Percentiles rank a stretch among this genome's conserved stretches.
These are phyloP conservation scores for Autographa gamma DNA, from an alignment of 2,888 invertebrate genomes.

Conservation along the genomic window DNA sequence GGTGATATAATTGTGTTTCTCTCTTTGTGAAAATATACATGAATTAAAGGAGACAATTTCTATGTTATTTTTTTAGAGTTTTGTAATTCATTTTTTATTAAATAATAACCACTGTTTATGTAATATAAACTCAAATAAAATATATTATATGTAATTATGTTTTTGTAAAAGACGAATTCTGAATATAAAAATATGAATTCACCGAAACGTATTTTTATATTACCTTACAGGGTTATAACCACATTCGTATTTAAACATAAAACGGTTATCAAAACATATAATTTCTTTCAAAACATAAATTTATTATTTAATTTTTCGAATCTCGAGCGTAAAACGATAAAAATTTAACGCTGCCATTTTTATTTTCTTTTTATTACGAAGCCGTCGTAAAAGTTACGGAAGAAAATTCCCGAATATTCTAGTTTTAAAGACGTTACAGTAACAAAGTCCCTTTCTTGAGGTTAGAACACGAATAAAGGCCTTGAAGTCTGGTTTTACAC, in stretches of 20 bases:
- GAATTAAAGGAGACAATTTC: no score
- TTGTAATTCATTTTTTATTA: no score
- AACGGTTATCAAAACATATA: slow-evolving; percentile 33
- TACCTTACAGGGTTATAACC: neutral
- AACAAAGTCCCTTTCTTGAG: neutral
- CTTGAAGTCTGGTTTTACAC: neutral
- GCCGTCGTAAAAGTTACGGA: slow-evolving; percentile 50
- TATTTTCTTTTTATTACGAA: slow-evolving; percentile 55
- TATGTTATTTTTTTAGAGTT: no score
- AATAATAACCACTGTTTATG: no score
- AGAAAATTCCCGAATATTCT: slow-evolving; percentile 36
- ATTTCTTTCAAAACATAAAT: slow-evolving; percentile 45
- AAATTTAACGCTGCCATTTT: slow-evolving; percentile 55
- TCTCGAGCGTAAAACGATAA: slow-evolving; percentile 47
- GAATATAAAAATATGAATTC: no score
- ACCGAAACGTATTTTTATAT: neutral
- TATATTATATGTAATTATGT: neutral
- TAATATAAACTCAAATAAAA: neutral
- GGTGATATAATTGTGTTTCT: slow-evolving; percentile 5
- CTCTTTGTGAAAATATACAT: neutral
- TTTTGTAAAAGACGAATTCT: no score
- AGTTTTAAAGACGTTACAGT: slow-evolving; percentile 39
- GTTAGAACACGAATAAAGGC: neutral
- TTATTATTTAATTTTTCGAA: slow-evolving; percentile 58
- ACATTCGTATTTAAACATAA: slow-evolving; percentile 4